Evolutionary conservation across 2,888 invertebrate species (phyloP).

Genomic region (Agonopterix subpropinquella): DNA sequence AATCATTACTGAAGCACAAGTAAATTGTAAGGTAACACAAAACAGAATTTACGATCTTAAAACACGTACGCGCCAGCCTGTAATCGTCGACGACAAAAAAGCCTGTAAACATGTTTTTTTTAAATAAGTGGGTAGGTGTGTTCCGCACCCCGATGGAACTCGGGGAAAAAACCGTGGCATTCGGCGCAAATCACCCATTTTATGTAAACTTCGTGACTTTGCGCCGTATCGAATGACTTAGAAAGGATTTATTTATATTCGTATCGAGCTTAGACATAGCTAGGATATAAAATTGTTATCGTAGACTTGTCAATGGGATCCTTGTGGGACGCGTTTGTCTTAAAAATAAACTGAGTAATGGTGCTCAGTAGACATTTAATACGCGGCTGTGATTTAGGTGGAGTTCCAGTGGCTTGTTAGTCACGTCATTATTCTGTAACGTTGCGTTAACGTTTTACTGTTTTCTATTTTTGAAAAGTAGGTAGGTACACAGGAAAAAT

Average conservation of each 20-base stretch:
- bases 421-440: conserved; percentile 29
- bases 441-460: conserved; percentile 12
- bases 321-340: conserved; percentile 35
- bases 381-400: conserved; percentile 41
- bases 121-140: conserved; percentile 39
- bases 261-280: conserved; percentile 25
- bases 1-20: conserved; percentile 29
- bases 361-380: conserved; percentile 29
- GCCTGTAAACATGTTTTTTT: conserved; percentile 66
- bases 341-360: conserved; percentile 47
- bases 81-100: conserved; percentile 42
- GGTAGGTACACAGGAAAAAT: background rate
- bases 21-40: conserved; percentile 51
- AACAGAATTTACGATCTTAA: conserved; percentile 51
- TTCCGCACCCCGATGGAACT: conserved; percentile 43
- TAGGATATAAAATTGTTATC: conserved; percentile 37
- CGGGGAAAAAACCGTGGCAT: conserved; percentile 56
- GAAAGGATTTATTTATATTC: conserved; percentile 69
- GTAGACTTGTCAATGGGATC: conserved; percentile 46
- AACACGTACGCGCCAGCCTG: conserved; percentile 28
- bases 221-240: conserved; percentile 71
- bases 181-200: conserved; percentile 70
- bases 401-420: conserved; percentile 43
- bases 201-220: conserved; percentile 75
- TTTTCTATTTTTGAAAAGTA: conserved; percentile 8